A percentile compares a stretch with the other conserved stretches of the same genome.
Evolutionary conservation across 1,140 invertebrate species (phyloP).

Genomic region (Oscheius sp.): DNA sequence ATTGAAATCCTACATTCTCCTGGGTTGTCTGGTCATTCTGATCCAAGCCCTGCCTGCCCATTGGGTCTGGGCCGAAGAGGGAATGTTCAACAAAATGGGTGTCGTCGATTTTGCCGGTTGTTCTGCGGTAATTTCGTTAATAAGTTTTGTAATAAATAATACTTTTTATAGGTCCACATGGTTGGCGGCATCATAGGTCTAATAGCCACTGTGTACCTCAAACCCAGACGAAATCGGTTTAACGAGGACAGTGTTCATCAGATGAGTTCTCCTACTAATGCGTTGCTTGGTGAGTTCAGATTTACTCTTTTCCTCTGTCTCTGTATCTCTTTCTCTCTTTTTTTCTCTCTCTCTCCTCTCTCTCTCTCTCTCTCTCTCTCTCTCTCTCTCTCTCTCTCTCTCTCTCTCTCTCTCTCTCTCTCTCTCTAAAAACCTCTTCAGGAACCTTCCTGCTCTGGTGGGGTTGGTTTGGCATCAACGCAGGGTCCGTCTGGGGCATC

Average conservation of each 20-base stretch:
- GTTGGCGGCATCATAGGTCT: conserved; percentile 76
- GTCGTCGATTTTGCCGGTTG: conserved; percentile 83
- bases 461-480: conserved; percentile 90
- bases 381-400: too few species aligned
- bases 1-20: conserved; percentile 83
- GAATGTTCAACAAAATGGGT: conserved; percentile 76
- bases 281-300: conserved; percentile 73
- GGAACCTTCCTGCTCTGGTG: conserved; percentile 87
- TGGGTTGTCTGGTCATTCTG: conserved; percentile 80
- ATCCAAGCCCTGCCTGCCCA: conserved; percentile 88
- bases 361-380: too few species aligned
- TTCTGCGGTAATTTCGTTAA: conserved; percentile 66
- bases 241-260: conserved; percentile 65
- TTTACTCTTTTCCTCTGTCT: too few species aligned
- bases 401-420: background rate
- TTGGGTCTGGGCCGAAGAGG: conserved; percentile 84
- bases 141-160: conserved; percentile 5
- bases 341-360: too few species aligned
- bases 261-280: conserved; percentile 82
- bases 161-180: conserved; percentile 72
- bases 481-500: conserved; percentile 71
- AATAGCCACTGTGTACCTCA: conserved; percentile 81
- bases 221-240: conserved; percentile 73
- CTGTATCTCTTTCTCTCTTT: too few species aligned
- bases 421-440: background rate